Evolutionary conservation across 2,888 invertebrate species (phyloP).

Genomic region (Noctuana brunneofusca): DNA sequence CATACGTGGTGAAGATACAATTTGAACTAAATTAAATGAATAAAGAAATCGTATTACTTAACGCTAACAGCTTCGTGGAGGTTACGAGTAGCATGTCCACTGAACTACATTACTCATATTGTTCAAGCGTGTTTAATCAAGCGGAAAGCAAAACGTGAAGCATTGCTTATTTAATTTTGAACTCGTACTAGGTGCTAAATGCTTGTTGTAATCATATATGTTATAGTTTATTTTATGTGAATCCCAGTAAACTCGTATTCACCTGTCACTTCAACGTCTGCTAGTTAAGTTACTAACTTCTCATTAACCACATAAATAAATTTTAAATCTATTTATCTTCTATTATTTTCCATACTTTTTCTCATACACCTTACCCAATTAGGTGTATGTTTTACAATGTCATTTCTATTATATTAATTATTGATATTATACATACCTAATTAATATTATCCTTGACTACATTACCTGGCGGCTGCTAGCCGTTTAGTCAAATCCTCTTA

Average conservation of each 20-base stretch:
- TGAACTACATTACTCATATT: not conserved
- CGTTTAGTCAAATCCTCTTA: too few species aligned
- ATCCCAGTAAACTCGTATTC: not conserved
- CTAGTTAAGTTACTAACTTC: not conserved
- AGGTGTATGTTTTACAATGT: too few species aligned
- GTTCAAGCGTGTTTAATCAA: not conserved
- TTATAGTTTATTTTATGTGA: not conserved
- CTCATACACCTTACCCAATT: too few species aligned
- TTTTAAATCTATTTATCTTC: too few species aligned
- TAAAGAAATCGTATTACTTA: not conserved
- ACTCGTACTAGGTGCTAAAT: constrained; percentile 5
- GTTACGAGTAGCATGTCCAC: not conserved
- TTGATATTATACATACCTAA: too few species aligned
- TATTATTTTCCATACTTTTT: too few species aligned
- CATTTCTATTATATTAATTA: too few species aligned
- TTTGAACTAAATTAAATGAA: not conserved
- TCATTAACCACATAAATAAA: too few species aligned
- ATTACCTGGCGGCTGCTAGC: too few species aligned
- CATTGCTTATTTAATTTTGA: not conserved
- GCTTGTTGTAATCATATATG: not conserved
- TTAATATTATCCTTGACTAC: too few species aligned
- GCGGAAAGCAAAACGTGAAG: constrained; percentile 6
- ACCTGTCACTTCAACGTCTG: not conserved
- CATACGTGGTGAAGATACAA: constrained; percentile 19
- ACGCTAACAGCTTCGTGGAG: not conserved